Evolutionary conservation across 2,888 invertebrate genomes (phyloP).

Genomic region (Eristalis tenax): DNA sequence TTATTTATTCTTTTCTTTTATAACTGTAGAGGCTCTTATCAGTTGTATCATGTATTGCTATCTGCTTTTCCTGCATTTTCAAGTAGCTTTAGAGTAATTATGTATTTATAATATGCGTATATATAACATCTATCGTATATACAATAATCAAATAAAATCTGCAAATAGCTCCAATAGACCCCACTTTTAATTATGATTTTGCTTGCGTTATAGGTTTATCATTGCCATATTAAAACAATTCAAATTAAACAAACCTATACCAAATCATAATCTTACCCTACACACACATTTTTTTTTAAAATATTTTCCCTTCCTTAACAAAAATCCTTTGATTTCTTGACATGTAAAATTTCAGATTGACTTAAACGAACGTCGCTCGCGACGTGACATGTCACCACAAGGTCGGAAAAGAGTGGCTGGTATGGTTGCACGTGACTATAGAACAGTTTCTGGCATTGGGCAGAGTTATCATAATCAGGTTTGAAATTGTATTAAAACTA

Average conservation of each 20-base stretch:
- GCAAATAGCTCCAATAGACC: too few relatives aligned
- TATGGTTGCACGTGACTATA: conserved; percentile 84
- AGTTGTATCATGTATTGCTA: too few relatives aligned
- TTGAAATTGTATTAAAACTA: conserved; percentile 74
- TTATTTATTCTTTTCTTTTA: too few relatives aligned
- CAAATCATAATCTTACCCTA: not conserved
- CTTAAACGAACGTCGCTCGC: conserved; percentile 84
- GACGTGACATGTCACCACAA: conserved; percentile 92
- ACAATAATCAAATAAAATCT: too few relatives aligned
- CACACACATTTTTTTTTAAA: not conserved
- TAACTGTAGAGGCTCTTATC: too few relatives aligned
- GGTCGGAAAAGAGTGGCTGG: conserved; percentile 87
- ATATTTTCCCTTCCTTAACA: not conserved
- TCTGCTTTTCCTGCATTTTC: too few relatives aligned
- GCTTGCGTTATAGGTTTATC: too few relatives aligned
- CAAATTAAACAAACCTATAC: not conserved
- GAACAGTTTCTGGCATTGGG: conserved; percentile 82
- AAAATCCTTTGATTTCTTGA: conserved; percentile 13
- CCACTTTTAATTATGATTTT: too few relatives aligned
- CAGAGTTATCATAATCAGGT: conserved; percentile 82
- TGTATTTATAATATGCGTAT: too few relatives aligned
- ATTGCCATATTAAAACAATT: too few relatives aligned
- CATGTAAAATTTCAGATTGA: conserved; percentile 81
- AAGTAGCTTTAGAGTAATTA: too few relatives aligned
- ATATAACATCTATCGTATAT: too few relatives aligned